Evolutionary conservation across 2,888 invertebrate genomes (phyloP), one percentile per base, ranked within the genome.

Genomic region (Ormyrus rosae): DNA sequence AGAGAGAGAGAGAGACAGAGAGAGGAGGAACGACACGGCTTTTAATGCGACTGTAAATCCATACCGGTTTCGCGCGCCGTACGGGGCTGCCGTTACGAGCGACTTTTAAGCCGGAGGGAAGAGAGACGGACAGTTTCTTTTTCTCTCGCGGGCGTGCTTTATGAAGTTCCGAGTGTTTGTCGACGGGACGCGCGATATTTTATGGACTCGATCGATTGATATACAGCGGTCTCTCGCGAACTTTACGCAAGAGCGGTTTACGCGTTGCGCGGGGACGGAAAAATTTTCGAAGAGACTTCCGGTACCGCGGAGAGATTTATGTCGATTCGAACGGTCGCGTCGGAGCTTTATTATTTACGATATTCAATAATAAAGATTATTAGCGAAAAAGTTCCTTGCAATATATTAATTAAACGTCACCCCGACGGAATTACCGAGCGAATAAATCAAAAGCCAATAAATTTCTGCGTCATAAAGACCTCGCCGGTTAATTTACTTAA

Each of bases 31-130:
- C 50, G 60, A 50, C 53, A 46, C n/a, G 63, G 34, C 50, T 80
- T 80, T 80, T 74, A 72, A 67, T 67, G 67, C 65, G 81, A 78
- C 48, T 81, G 78, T 81, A 81, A 81, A 81, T 78, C 77, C 60
- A 74, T 81, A 81, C 81, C 81, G 81, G 81, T 81, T 79, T 64
- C 34, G 10, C 34, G 34, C 34, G 34, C 7, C 11, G 34, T 65
- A 55, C 48, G 61, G 13, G 8, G 58, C 67, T 65, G 34, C 34
- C 50, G 51, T 58, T 58, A 58, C 19, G 58, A 7, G 51, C 34
- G 70, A 48, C 48, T 48, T 34, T 34, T 34, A 34, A 34, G 34
- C 34, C 34, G 34, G 34, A 4, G 34, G 4, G 34, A 34, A 34
- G 34, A 34, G 34, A 2, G 34, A 34, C 34, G 34, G 34, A 4